phyloP scores from a whole-genome alignment of 2,797 vertebrate species.

The Acridotheres tristis region DNA sequence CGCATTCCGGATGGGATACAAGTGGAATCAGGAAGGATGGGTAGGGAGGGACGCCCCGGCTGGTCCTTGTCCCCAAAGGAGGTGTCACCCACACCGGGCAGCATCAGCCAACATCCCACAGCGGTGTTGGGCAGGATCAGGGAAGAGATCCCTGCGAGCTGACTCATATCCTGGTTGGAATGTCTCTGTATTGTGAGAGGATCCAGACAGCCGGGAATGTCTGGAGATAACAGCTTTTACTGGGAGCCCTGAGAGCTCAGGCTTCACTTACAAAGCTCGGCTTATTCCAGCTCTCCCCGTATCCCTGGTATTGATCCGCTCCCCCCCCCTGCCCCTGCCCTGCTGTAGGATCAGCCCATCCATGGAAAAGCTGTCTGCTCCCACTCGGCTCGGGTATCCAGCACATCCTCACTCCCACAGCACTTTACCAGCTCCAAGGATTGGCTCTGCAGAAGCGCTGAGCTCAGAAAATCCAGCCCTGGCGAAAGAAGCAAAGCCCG shows the following conservation, averaged over 20 bases:
- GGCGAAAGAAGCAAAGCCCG: neutral
- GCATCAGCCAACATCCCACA: neutral
- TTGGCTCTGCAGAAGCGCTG: neutral
- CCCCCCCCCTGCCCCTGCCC: neutral
- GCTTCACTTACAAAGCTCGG: constrained; percentile 50
- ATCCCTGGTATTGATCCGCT: constrained; percentile 10
- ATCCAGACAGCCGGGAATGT: constrained; percentile 49
- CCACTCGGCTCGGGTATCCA: constrained; percentile 9
- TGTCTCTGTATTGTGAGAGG: constrained; percentile 56
- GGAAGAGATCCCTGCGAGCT: constrained; percentile 36
- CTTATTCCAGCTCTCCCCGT: neutral
- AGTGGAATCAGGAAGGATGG: neutral
- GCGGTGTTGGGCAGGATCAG: neutral
- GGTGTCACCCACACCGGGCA: neutral
- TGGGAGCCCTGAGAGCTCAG: constrained; percentile 23
- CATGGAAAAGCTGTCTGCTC: constrained; percentile 10
- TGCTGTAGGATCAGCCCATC: constrained; percentile 7
- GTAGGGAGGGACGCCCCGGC: neutral
- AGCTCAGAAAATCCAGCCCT: neutral
- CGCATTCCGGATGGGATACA: neutral
- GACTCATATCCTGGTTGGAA: constrained; percentile 63
- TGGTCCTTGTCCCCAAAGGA: neutral
- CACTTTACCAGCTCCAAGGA: neutral
- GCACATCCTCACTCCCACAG: neutral
- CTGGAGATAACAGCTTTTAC: constrained; percentile 53